Percentiles rank a stretch among this genome's conserved stretches.
These are phyloP conservation scores for Zaprionus lachaisei DNA, from an alignment of 1,140 invertebrate genomes.

Conservation along the genomic window DNA sequence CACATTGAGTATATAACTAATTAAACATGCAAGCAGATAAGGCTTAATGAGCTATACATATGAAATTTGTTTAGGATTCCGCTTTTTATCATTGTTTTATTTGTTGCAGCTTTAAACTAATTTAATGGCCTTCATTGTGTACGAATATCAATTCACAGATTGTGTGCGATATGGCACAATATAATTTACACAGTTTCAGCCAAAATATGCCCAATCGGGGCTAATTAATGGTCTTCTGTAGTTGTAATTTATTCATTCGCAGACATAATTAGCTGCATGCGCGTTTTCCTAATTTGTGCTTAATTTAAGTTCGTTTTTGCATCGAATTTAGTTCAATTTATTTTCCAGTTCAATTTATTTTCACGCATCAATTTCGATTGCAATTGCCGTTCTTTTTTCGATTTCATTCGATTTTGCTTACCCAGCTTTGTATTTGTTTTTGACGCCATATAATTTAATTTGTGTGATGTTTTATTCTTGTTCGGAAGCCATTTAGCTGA, in stretches of 20 bases:
- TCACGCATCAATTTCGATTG: conserved; percentile 55
- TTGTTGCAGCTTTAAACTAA: not conserved
- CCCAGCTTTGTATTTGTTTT: conserved; percentile 15
- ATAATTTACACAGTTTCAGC: not conserved
- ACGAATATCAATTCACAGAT: not conserved
- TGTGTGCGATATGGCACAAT: not conserved
- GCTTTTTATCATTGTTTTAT: not conserved
- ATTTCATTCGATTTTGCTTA: conserved; percentile 18
- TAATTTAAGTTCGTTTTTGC: conserved; percentile 19
- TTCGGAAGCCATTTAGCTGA: conserved; percentile 62
- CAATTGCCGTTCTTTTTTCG: conserved; percentile 36
- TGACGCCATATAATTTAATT: conserved; percentile 61
- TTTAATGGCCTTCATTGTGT: not conserved
- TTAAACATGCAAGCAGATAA: not conserved
- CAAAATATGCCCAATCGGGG: conserved; percentile 2
- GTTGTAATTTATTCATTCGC: conserved; percentile 7
- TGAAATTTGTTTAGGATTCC: not conserved
- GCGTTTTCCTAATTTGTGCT: conserved; percentile 13
- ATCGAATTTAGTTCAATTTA: conserved; percentile 16
- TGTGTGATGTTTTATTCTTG: conserved; percentile 35
- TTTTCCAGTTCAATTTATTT: conserved; percentile 29
- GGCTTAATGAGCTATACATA: not conserved
- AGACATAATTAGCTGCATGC: conserved; percentile 15
- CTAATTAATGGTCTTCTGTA: conserved; percentile 4
- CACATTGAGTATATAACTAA: too few species aligned